These are phyloP conservation scores for Drosophila nannoptera DNA, from an alignment of 1,140 invertebrate genomes.

Conservation along the genomic window DNA sequence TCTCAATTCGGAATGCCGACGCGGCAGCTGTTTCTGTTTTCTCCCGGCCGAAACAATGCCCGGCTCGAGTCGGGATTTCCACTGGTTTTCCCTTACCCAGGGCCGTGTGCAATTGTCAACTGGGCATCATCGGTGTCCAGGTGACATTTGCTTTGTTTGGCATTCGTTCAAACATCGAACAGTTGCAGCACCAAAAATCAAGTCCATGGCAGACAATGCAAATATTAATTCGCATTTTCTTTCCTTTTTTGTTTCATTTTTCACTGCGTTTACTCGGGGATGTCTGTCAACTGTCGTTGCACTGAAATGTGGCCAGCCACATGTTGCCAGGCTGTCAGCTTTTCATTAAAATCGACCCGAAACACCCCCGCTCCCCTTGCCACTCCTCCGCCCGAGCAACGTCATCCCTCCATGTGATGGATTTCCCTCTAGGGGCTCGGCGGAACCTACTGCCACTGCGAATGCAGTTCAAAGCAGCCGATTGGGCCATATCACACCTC, in stretches of 20 bases:
- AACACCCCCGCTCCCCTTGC: too few species aligned
- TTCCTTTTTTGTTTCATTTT: constrained; percentile 44
- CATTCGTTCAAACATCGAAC: constrained; percentile 26
- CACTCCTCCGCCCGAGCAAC: too few species aligned
- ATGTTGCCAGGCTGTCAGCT: constrained; percentile 59
- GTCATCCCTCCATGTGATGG: not conserved
- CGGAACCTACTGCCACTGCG: not conserved
- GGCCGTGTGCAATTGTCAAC: constrained; percentile 51
- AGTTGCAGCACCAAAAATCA: constrained; percentile 9
- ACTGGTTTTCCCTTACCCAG: constrained; percentile 41
- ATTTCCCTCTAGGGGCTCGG: not conserved
- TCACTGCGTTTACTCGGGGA: constrained; percentile 51
- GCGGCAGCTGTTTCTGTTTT: constrained; percentile 50
- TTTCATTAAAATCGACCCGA: constrained; percentile 57
- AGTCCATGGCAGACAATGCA: constrained; percentile 13
- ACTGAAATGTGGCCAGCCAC: constrained; percentile 60
- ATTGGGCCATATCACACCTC: constrained; percentile 18
- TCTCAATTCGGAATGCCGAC: not conserved
- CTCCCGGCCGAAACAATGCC: constrained; percentile 50
- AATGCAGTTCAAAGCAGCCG: constrained; percentile 51
- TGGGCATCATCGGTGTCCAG: constrained; percentile 17
- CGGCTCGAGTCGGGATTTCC: not conserved
- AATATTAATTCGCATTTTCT: constrained; percentile 12
- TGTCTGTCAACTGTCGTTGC: constrained; percentile 49
- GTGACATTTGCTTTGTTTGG: constrained; percentile 27